Evolutionary conservation across 2,113 vertebrate species (phyloP), one percentile per base, ranked within the genome.

Genomic region (Onychostruthus taczanowskii): DNA sequence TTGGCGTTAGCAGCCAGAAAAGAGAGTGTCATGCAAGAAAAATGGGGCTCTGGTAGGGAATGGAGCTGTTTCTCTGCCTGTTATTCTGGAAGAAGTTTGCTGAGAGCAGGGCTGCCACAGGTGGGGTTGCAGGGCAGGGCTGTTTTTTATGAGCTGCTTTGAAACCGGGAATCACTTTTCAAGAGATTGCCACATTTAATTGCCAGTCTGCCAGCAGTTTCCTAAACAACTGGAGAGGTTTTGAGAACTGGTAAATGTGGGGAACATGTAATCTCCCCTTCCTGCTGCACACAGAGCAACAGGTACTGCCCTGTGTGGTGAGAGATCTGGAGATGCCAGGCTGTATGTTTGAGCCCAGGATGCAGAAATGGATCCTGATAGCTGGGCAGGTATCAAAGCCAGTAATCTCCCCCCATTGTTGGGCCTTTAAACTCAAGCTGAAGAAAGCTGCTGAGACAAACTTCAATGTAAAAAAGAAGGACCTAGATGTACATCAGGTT

Each of bases 131-230:
- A 21, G 7, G 16, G 10, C 2, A 2, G 12, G 2, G 13, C 16
- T 56, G 17, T 0, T 59, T 81, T 94, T 84, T 33, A 79, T 75
- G 76, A 94, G 81, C 61, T 86, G 89, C 90, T 94, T 88, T 33
- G 9, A 78, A 84, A 72, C 31, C 53, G 62, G 43, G 44, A 72
- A 76, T 94, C 5, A 2, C 91, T 87, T 92, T 88, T 53, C 2
- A n/a, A 90, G 56, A 67, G 81, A 52, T 78, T 44, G 44, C 31
- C 4, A 1, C 58, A 63, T 90, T 66, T 91, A 91, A 87, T 74
- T 87, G 24, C 2, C 31, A 47, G 21, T 9, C n/a, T 92, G 70
- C n/a, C 27, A 10, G 81, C 15, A 33, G 52, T 49, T 92, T 84
- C 62, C 67, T 72, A 55, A 66, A 67, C 52, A 61, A 41, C 53